Base-by-base conservation (phyloP, 2,797 vertebrate genomes). In the Astyanax mexicanus region DNA sequence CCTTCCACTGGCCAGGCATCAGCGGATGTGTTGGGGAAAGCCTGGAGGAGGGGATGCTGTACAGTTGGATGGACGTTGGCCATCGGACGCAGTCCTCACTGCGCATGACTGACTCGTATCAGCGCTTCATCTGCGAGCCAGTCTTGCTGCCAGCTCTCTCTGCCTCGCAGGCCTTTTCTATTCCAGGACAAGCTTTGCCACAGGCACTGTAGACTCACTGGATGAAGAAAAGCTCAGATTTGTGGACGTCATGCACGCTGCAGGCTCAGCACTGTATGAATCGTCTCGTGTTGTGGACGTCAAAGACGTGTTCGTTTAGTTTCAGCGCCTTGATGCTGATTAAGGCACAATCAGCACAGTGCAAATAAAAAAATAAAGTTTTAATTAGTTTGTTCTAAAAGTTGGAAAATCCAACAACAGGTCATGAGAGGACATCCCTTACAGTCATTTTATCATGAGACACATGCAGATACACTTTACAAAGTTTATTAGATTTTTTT, bases 41-140 rank as follows among this genome's bases (percentile, higher is more conserved):
- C 61, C 72, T 76, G 47, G 52, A 73, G 73, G 60, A 52, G 38
- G 37, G 73, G 66, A 51, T 38, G 67, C 17, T 60, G 57, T 55
- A 57, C 71, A 62, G n/a, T 35, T 71, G 73, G 58, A 37, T 57
- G 49, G 58, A 75, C 45, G 27, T 42, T 61, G 35, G 21, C 29
- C 73, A 38, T 57, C 11, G 23, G 68, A 73, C 37, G 23, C 40
- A 19, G 75, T 15, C 79, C 84, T 80, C 72, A 81, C 82, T 81
- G 75, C 77, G 78, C 68, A 81, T 82, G 79, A 80, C 69, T 80
- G 73, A 71, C 77, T 87, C 10, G 51, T 77, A 77, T 86, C 84
- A 89, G 86, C 81, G 85, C 80, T 82, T 88, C 25, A 78, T 83
- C 70, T 85, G 69, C 74, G 70, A 76, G 42, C 13, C 25, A 52